Conservation (phyloP, 2,113 vertebrate genomes). For the Saguinus imperator region DNA sequence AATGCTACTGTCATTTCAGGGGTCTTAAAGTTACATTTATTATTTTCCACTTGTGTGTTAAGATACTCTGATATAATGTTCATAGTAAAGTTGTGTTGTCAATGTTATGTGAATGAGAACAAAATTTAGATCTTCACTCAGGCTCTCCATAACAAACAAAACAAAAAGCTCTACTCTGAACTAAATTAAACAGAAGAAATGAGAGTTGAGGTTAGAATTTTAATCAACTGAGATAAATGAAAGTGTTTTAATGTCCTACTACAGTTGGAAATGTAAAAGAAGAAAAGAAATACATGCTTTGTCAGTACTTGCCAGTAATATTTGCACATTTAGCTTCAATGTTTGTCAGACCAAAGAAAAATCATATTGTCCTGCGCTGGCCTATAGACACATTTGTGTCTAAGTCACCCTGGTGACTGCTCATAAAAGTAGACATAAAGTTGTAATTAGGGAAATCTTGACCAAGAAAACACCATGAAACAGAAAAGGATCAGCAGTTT, state of each 20-base stretch:
- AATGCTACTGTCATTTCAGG: neutral
- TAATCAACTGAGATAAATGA: conserved; percentile 50
- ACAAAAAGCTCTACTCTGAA: neutral
- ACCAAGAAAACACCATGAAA: neutral
- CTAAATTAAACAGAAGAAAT: conserved; percentile 26
- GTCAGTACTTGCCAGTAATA: neutral
- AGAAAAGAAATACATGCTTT: conserved; percentile 3
- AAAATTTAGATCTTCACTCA: conserved; percentile 1
- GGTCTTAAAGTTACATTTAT: neutral
- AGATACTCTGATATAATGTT: neutral
- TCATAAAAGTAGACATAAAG: neutral
- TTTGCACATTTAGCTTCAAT: neutral
- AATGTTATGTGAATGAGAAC: neutral
- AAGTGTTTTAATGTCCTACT: neutral
- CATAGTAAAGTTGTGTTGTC: neutral
- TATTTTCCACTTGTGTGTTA: conserved; percentile 21
- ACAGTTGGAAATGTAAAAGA: neutral
- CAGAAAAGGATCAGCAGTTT: neutral
- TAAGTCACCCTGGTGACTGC: neutral
- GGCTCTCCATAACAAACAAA: neutral
- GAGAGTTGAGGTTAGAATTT: conserved; percentile 43
- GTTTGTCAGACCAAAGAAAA: neutral
- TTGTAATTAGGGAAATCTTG: neutral
- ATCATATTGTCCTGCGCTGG: neutral
- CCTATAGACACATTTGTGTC: neutral